Percentiles rank a stretch among this genome's conserved stretches.
phyloP scores from a whole-genome alignment of 2,888 invertebrate species.

The Apamea anceps region DNA sequence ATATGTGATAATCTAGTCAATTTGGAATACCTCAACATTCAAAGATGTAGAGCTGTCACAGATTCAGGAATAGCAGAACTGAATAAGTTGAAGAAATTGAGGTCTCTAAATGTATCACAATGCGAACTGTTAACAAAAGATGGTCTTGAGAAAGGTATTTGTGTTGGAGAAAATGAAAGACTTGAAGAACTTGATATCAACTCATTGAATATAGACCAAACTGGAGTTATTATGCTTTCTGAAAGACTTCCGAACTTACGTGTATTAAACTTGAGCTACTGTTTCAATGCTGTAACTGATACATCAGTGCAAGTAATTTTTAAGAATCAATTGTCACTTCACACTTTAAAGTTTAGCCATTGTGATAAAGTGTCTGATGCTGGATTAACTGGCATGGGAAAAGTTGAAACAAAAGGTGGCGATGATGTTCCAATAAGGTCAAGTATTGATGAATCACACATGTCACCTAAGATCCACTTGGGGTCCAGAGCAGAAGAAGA shows the following conservation, averaged over 20 bases:
- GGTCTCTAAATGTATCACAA: conserved; percentile 92
- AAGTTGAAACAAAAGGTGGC: conserved; percentile 78
- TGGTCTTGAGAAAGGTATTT: conserved; percentile 91
- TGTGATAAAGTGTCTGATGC: conserved; percentile 93
- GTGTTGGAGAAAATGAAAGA: conserved; percentile 84
- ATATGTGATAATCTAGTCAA: conserved; percentile 91
- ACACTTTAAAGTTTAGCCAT: conserved; percentile 91
- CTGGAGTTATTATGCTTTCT: conserved; percentile 91
- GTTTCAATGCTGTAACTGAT: conserved; percentile 93
- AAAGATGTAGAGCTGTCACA: conserved; percentile 92
- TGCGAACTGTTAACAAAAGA: conserved; percentile 92
- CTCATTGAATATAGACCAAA: conserved; percentile 91
- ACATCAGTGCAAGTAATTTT: conserved; percentile 92
- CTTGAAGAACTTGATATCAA: conserved; percentile 90
- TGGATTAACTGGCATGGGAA: conserved; percentile 92
- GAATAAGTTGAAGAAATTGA: conserved; percentile 88
- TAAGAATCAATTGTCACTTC: conserved; percentile 90
- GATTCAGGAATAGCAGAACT: conserved; percentile 91
- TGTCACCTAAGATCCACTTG: conserved; percentile 88
- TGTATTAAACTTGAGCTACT: conserved; percentile 92
- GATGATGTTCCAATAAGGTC: conserved; percentile 81
- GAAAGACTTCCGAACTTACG: conserved; percentile 90
- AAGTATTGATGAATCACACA: conserved; percentile 73
- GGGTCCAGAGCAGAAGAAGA: conserved; percentile 93
- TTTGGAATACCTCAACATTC: conserved; percentile 91